Evolutionary conservation across 1,140 invertebrate species (phyloP).

Genomic region (Thaumatotibia leucotreta): DNA sequence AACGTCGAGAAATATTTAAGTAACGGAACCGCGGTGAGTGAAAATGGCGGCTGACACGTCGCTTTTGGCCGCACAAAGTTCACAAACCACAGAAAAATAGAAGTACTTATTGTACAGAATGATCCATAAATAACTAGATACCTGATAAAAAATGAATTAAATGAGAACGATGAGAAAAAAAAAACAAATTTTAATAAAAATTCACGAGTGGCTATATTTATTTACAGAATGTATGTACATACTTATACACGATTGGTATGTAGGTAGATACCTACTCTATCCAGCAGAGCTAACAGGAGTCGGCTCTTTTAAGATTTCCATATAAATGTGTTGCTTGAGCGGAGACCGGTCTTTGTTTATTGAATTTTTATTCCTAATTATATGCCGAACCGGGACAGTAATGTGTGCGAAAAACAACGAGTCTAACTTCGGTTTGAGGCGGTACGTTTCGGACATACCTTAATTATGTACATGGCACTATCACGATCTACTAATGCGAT

Average conservation of each 20-base stretch:
- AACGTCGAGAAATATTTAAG: slow-evolving; percentile 48
- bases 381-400: neutral
- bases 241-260: too few relatives aligned
- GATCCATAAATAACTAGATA: too few relatives aligned
- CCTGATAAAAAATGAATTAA: too few relatives aligned
- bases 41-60: slow-evolving; percentile 23
- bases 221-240: slow-evolving; percentile 16
- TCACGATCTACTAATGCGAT: too few relatives aligned
- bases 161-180: neutral
- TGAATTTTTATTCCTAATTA: slow-evolving; percentile 21
- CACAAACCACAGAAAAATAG: neutral
- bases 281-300: slow-evolving; percentile 19
- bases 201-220: neutral
- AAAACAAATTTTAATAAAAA: neutral
- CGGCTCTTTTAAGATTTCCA: slow-evolving; percentile 32
- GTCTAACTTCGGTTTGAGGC: neutral
- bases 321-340: slow-evolving; percentile 37
- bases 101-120: too few relatives aligned
- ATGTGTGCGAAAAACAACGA: neutral
- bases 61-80: slow-evolving; percentile 2
- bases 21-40: slow-evolving; percentile 39
- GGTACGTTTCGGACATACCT: too few relatives aligned
- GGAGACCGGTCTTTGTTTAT: slow-evolving; percentile 43
- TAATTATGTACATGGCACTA: too few relatives aligned
- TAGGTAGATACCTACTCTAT: slow-evolving; percentile 15